Evolutionary conservation across 2,888 invertebrate genomes (phyloP), one percentile per base, ranked within the genome.

Genomic region (Deroplatys truncata): DNA sequence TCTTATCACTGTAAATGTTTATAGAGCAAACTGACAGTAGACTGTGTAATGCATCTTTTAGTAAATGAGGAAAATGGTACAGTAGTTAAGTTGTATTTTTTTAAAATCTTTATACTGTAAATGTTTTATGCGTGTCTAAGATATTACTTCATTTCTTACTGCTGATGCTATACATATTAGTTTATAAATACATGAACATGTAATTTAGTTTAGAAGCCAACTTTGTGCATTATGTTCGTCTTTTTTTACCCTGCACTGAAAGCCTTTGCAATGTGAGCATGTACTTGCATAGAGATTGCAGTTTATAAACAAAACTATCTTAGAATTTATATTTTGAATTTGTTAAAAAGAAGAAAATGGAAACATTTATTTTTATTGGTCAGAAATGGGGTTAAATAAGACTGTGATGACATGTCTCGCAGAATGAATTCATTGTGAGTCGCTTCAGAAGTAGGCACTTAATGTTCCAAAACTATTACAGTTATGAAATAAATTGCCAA

Each of bases 91-190:
- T 87, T 87, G 87, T 87, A 87, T 87, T 87, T 87, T 87, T 87
- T 87, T 72, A 87, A 87, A 82, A 87, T 87, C 87, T 87, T 87
- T 87, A 87, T 87, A 87, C 87, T 87, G 87, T 87, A 87, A 82
- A 87, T 87, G 87, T 82, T 87, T 87, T 82, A 83, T 87, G 82
- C 43, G 72, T 86, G 72, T 82, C 86, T 86, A 49, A 72, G 72
- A 86, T 86, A 82, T n/a, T 56, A 86, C 9, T 86, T 87, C 28
- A n/a, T 87, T 87, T 87, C 87, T 9, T 83, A 87, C 83, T 87
- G 82, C 72, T 86, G 72, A 56, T 20, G 16, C 72, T 86, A 86
- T 86, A 72, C 56, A 86, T 82, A 87, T 87, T 87, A 87, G 83
- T 87, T 87, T 87, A 82, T 87, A 87, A 82, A 87, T 87, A 87